phyloP scores from a whole-genome alignment of 2,797 vertebrate species.

The Brachymystax lenok region DNA sequence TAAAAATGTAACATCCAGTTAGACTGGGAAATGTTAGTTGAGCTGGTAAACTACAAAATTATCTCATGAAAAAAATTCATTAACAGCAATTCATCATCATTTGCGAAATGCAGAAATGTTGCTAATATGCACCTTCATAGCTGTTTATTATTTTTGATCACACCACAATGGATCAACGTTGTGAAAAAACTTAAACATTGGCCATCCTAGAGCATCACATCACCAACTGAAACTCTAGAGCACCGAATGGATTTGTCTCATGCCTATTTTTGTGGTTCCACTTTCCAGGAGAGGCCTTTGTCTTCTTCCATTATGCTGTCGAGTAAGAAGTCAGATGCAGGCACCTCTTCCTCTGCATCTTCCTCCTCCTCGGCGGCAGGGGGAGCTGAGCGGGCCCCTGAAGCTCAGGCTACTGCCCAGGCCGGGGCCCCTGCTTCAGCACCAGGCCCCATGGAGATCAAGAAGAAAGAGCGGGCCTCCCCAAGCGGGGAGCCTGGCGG shows the following conservation, averaged over 20 bases:
- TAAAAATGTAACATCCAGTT: not conserved
- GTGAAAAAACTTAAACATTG: no score
- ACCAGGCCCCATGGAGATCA: constrained; percentile 73
- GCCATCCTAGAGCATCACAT: not conserved
- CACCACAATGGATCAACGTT: no score
- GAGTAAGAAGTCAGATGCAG: constrained; percentile 83
- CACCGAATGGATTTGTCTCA: constrained; percentile 1
- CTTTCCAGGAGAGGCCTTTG: constrained; percentile 75
- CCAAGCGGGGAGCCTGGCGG: constrained; percentile 80
- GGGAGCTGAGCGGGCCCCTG: constrained; percentile 67
- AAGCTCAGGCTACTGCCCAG: constrained; percentile 59
- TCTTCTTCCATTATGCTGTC: constrained; percentile 82
- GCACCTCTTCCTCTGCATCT: constrained; percentile 68
- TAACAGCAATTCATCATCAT: constrained; percentile 34
- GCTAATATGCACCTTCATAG: constrained; percentile 9
- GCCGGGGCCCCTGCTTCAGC: constrained; percentile 63
- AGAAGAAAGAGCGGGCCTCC: constrained; percentile 94
- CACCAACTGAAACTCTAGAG: not conserved
- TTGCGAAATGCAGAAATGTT: not conserved
- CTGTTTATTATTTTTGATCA: not conserved
- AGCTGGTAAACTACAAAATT: not conserved
- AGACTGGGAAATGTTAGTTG: not conserved
- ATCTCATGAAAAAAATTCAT: no score
- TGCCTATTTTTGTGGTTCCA: not conserved
- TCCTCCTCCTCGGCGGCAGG: constrained; percentile 68